Percentiles rank a stretch among this genome's conserved stretches.
Evolutionary conservation across 2,113 vertebrate genomes (phyloP).

Genomic region (Cariama cristata): DNA sequence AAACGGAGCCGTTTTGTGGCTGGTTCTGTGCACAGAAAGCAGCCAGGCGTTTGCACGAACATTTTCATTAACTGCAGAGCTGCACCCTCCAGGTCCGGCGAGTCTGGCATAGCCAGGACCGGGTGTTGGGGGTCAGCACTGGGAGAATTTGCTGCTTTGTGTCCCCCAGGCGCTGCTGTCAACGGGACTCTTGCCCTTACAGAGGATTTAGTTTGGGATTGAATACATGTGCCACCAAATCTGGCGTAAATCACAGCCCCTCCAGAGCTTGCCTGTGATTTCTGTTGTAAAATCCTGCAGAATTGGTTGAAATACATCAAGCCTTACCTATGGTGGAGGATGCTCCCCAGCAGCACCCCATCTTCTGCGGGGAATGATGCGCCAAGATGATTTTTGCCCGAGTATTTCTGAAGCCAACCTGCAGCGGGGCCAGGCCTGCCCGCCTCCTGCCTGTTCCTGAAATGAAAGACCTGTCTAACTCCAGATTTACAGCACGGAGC

Average conservation of each 20-base stretch:
- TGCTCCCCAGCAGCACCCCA: not conserved
- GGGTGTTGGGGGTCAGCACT: not conserved
- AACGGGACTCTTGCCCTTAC: not conserved
- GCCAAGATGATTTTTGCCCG: not conserved
- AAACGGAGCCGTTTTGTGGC: not conserved
- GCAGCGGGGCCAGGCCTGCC: not conserved
- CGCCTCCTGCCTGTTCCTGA: accelerated
- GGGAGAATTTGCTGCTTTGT: not conserved
- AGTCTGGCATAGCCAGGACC: not conserved
- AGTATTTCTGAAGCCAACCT: not conserved
- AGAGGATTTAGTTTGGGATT: not conserved
- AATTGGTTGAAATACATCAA: not conserved
- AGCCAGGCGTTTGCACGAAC: not conserved
- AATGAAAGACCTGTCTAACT: not conserved
- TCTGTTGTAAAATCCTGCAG: not conserved
- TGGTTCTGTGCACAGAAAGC: not conserved
- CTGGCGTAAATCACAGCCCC: not conserved
- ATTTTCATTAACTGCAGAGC: not conserved
- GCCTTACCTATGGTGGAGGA: not conserved
- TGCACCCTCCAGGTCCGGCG: not conserved
- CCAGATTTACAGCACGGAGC: not conserved
- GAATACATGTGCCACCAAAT: not conserved
- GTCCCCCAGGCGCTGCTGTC: not conserved
- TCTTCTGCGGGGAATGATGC: not conserved
- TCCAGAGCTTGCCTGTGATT: not conserved